These are phyloP conservation scores for Drosophila gaucha DNA, from an alignment of 2,888 invertebrate genomes.

Conservation along the genomic window DNA sequence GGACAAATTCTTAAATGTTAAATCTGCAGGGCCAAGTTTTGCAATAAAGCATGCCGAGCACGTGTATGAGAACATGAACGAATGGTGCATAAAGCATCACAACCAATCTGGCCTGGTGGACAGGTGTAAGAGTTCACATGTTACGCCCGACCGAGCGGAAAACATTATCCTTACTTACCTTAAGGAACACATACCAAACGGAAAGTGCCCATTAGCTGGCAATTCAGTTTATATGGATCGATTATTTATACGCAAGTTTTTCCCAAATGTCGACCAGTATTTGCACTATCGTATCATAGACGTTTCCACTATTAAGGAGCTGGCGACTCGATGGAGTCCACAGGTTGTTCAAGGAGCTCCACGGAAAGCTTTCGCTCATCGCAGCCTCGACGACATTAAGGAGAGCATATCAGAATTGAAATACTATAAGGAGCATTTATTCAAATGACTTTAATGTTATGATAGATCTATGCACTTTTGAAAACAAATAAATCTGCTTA, in stretches of 20 bases:
- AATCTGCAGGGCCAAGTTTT: constrained; percentile 91
- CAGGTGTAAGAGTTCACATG: constrained; percentile 89
- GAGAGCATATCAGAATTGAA: constrained; percentile 94
- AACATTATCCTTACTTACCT: constrained; percentile 90
- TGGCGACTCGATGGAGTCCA: constrained; percentile 92
- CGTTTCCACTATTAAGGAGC: constrained; percentile 95
- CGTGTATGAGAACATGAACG: constrained; percentile 90
- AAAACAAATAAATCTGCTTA: constrained; percentile 35
- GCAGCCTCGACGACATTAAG: constrained; percentile 92
- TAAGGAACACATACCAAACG: constrained; percentile 85
- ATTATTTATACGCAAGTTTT: constrained; percentile 91
- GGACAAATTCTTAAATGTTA: constrained; percentile 90
- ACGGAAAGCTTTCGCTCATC: constrained; percentile 88
- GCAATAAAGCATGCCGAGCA: constrained; percentile 91
- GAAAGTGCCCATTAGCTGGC: constrained; percentile 92
- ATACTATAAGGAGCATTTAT: constrained; percentile 90
- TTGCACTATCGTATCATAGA: constrained; percentile 97
- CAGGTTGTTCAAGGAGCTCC: constrained; percentile 87
- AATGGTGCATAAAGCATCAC: constrained; percentile 94
- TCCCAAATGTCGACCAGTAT: constrained; percentile 90
- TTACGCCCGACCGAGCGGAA: constrained; percentile 89
- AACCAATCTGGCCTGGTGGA: constrained; percentile 93
- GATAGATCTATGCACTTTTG: constrained; percentile 8
- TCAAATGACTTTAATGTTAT: constrained; percentile 76
- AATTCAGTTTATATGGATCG: constrained; percentile 95